phyloP scores from a whole-genome alignment of 1,140 invertebrate genomes.

The Microplitis mediator region DNA sequence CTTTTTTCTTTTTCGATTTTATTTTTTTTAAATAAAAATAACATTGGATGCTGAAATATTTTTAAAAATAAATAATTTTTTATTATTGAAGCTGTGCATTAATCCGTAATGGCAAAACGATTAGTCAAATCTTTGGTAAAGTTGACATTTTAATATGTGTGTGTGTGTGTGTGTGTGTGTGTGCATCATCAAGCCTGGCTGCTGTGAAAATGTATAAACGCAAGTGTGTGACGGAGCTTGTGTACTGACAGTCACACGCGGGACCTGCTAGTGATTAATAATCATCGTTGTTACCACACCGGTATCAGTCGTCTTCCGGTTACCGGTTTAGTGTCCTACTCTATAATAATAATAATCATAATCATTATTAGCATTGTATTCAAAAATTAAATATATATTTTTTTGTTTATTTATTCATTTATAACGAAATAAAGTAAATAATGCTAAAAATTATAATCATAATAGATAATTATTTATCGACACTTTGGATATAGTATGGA shows the following conservation, averaged over 20 bases:
- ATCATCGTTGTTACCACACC: constrained; percentile 41
- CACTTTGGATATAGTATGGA: no score
- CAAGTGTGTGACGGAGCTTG: constrained; percentile 25
- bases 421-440: no score
- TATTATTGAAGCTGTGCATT: constrained; percentile 43
- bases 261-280: constrained; percentile 60
- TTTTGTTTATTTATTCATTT: no score
- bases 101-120: constrained; percentile 59
- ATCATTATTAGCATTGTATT: background rate
- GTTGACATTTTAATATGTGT: no score
- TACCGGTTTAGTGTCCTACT: background rate
- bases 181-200: background rate
- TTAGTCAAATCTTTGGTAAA: constrained; percentile 49
- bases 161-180: background rate
- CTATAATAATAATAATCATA: background rate
- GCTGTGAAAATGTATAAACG: no score
- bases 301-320: constrained; percentile 32
- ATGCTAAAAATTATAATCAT: no score
- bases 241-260: constrained; percentile 59
- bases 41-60: background rate
- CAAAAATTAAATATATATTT: background rate
- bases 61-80: background rate
- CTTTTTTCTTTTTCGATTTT: no score
- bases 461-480: no score
- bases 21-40: background rate